Base-by-base conservation (phyloP, 2,888 invertebrate genomes). In the Melanostoma scalare region DNA sequence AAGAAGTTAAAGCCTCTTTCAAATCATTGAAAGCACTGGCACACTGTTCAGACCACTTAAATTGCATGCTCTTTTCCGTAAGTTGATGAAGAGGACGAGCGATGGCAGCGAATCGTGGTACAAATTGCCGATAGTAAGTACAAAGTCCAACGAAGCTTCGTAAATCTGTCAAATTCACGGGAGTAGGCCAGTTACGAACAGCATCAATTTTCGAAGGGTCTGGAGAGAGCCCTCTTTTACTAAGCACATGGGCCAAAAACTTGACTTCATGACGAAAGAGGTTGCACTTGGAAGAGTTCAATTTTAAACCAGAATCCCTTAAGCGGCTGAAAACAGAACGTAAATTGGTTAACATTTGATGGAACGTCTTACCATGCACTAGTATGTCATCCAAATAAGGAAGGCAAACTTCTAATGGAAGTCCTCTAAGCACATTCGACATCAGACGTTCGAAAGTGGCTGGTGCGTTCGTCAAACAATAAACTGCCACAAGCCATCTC, bases 401-500 rank as follows among this genome's bases (percentile, higher is more conserved):
- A 2, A 56, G 40, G 31, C 42, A 56, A 8, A 30, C 10, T 30
- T 71, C 58, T 10, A 60, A 10, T n/a, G n/a, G n/a, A n/a, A n/a
- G n/a, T n/a, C n/a, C n/a, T n/a, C n/a, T n/a, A n/a, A n/a, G n/a
- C n/a, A 58, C 60, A 31, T 33, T 40, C 0, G 58, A 52, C 61
- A 72, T 61, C 38, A 75, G 31, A 5, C 60, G 68, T 33, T 75
- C 60, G 10, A 76, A 76, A 2, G 67, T 75, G 2, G 60, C 68
- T 4, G 69, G 76, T 10, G 68, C 69, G 33, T 76, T 76, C 0
- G 50, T 58, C 6, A 68, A 52, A 1, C 73, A 63, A 38, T 48
- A 48, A 79, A 74, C 40, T 79, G 73, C 52, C 53, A 63, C n/a
- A 63, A 9, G 3, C 74, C 67, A 20, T 71, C 60, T 31, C 71